Base-by-base conservation (phyloP, 2,888 invertebrate species). In the Patella ulyssiponensis region DNA sequence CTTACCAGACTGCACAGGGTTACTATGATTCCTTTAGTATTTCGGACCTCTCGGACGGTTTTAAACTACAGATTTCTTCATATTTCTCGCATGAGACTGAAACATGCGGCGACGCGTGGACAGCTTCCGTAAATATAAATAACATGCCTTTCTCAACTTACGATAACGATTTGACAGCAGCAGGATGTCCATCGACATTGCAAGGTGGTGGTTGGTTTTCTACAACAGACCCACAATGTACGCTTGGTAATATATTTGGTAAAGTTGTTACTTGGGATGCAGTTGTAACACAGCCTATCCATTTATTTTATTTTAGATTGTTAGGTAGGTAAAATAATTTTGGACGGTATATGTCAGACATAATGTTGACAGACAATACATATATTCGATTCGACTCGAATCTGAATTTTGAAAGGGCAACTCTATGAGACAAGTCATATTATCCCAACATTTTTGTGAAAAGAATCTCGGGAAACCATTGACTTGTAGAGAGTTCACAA, bases 111-210 rank as follows among this genome's bases (percentile, higher is more conserved):
- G 64, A 64, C 23, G 20, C 64, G 11, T 64, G 20, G 64, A 64
- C 64, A 64, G 14, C 20, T 64, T 64, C 64, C 12, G 64, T 64
- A 12, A 64, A 64, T 64, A 64, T 64, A 64, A 20, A n/a, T 64
- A 64, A 64, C 23, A 23, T 23, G 20, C 64, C 64, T 20, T 64
- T 64, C 23, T 64, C 64, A 23, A 64, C 64, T 12, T 20, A 23
- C 64, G 64, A 64, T 14, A 64, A 64, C 1, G 64, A 64, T 64
- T 2, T 23, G 2, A 64, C 64, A 64, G 12, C 20, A 64, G 23
- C 11, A 12, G 20, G 23, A 12, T 64, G 64, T 14, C 64, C 64
- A 23, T 4, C 20, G 14, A 64, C 12, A 12, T 12, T 64, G 64
- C 20, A 11, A 23, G 64, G 20, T 23, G 64, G 64, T 64, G 64